Base-by-base conservation (phyloP, 37 sponge, comb jelly and placozoan genomes). In the Diacarnus erythraeanus region DNA sequence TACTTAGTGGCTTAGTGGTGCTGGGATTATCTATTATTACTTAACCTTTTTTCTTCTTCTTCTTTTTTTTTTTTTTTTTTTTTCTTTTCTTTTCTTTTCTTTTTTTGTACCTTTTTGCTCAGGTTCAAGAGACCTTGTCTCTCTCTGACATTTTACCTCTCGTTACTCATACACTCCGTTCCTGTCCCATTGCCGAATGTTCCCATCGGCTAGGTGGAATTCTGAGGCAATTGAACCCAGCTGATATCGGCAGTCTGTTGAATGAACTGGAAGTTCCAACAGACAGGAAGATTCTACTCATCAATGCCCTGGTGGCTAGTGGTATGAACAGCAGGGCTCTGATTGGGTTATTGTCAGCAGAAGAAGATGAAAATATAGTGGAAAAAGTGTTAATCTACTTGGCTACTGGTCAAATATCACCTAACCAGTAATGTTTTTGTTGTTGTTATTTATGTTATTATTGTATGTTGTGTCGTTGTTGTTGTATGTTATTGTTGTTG, bases 231-330 rank as follows among this genome's bases (percentile, higher is more conserved):
- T 38, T 68, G 34, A 17, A 68, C 10, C 37, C 69, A 35, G 37
- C 40, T 34, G 69, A 38, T 68, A 38, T 38, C 37, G 27, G 69
- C 8, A 68, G 6, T 35, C 37, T 68, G 5, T 12, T 68, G 15
- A 12, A 38, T 3, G 40, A 27, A 10, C 69, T 29, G 26, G 57
- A 44, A 26, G 15, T 27, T 8, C 51, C 15, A 31, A 8, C 5
- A 3, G 44, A 72, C 29, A 27, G 42, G 42, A 41, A 38, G 33
- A 12, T 68, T 6, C 6, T 74, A 17, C 74, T 74, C 29, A 47
- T 74, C 30, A 57, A 74, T 74, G 74, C 57, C 21, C 57, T 74
- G 71, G 71, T 35, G 42, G 42, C 71, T 35, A 37, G 42, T 1
- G 42, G 42, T 2, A 3, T 71, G 17, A 40, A 23, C 42, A 37